phyloP scores from a whole-genome alignment of 2,797 vertebrate genomes.

The Danio aesculapii region DNA sequence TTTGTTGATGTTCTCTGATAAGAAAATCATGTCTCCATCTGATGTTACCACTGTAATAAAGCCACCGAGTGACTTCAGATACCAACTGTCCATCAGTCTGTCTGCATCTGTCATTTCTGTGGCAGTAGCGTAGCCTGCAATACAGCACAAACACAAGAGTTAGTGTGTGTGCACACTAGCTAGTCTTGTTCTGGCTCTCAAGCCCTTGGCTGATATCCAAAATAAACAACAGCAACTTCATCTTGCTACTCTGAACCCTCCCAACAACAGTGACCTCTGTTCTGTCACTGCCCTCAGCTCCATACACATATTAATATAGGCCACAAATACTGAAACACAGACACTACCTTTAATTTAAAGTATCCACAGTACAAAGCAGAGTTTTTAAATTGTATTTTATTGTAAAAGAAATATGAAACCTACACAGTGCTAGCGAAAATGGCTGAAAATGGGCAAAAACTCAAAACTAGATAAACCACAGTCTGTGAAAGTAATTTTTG shows the following conservation, averaged over 20 bases:
- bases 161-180: slow-evolving; percentile 25
- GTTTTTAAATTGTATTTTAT: no score
- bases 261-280: slow-evolving; percentile 67
- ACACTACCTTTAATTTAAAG: no score
- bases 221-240: slow-evolving; percentile 78
- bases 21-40: slow-evolving; percentile 96
- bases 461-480: no score
- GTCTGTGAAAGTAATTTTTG: no score
- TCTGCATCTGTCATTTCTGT: slow-evolving; percentile 75
- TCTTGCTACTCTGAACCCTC: slow-evolving; percentile 76
- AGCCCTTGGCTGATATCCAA: slow-evolving; percentile 73
- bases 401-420: no score
- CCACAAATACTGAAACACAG: slow-evolving; percentile 14
- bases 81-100: slow-evolving; percentile 92
- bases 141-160: slow-evolving; percentile 15
- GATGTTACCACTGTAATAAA: slow-evolving; percentile 96
- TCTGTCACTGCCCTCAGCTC: slow-evolving; percentile 62
- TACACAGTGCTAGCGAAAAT: no score
- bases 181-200: slow-evolving; percentile 69
- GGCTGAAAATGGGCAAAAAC: no score
- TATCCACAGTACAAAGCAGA: slow-evolving; percentile 30
- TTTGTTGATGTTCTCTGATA: slow-evolving; percentile 98
- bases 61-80: slow-evolving; percentile 95
- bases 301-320: neutral
- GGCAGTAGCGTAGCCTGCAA: slow-evolving; percentile 76